Base-by-base conservation (phyloP, 2,888 invertebrate genomes). In the Campoplex nolae region DNA sequence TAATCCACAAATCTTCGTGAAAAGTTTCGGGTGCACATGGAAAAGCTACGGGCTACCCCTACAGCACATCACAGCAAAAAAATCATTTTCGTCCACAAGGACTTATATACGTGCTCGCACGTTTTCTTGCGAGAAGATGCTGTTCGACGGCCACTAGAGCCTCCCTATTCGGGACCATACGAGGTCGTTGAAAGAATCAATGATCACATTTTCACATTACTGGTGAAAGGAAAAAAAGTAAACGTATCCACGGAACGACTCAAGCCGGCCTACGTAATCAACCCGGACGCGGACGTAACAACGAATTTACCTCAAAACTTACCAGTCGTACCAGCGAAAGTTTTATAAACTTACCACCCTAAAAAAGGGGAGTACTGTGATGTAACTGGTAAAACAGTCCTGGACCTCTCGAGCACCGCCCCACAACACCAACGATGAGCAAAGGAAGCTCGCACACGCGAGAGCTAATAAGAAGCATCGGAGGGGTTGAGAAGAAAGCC, bases 1-100 rank as follows among this genome's bases (percentile, higher is more conserved):
- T 0, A 38, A 74, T 23, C 74, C 74, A 6, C 38, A 56, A 45
- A 56, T 74, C 32, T 87, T 87, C 56, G 67, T 83, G 0, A 83
- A 11, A 81, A 79, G 23, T 70, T 87, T 8, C 71, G 85, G 3
- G 58, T 75, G 32, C 67, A 80, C 42, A 88, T 89, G 85, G 42
- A 74, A 0, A 23, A n/a, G 2, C 3, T 83, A 3, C 54, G 65
- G 62, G 67, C 85, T 9, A 82, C 70, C 13, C 79, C 84, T 13
- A 79, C 84, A 3, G 74, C 87, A 0, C 87, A 88, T 35, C 88
- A 89, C 62, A 23, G 3, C 1, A 68, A 48, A 11, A 48, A 8
- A 8, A 79, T 32, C n/a, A 45, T 81, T 23, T 88, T 88, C 45
- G 67, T 56, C 1, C 56, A 74, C 56, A 13, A 74, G 11, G 56